These are phyloP conservation scores for Sigmodon hispidus DNA, from an alignment of 2,113 vertebrate species.

Conservation along the genomic window DNA sequence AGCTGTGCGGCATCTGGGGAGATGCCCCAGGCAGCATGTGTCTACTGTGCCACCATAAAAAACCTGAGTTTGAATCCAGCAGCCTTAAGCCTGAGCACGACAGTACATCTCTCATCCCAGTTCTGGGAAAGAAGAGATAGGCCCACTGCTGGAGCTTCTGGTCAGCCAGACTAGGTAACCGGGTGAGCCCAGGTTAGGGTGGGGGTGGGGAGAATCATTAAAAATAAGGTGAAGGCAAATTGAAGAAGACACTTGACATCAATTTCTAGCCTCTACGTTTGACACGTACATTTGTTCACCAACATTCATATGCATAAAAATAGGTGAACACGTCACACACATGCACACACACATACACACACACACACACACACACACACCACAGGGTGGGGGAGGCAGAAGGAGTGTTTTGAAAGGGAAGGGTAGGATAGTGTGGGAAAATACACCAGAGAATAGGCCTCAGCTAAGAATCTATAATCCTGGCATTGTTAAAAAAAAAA, in stretches of 20 bases:
- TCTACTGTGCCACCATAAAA: no score
- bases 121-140: neutral
- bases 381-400: fast-evolving
- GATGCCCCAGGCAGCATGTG: neutral
- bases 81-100: neutral
- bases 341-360: neutral
- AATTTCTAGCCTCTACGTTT: neutral
- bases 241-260: neutral
- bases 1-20: neutral
- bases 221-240: neutral
- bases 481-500: neutral
- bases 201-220: neutral
- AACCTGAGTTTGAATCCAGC: neutral
- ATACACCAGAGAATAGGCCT: neutral
- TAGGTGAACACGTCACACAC: neutral
- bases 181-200: neutral
- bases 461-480: neutral
- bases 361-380: neutral
- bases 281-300: neutral
- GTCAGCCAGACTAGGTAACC: neutral
- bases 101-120: neutral
- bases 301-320: no score
- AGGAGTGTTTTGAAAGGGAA: neutral
- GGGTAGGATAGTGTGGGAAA: neutral
- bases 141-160: neutral